Base-by-base conservation (phyloP, 53 echinoderm and acorn worm species). In the Zoroaster sp. region DNA sequence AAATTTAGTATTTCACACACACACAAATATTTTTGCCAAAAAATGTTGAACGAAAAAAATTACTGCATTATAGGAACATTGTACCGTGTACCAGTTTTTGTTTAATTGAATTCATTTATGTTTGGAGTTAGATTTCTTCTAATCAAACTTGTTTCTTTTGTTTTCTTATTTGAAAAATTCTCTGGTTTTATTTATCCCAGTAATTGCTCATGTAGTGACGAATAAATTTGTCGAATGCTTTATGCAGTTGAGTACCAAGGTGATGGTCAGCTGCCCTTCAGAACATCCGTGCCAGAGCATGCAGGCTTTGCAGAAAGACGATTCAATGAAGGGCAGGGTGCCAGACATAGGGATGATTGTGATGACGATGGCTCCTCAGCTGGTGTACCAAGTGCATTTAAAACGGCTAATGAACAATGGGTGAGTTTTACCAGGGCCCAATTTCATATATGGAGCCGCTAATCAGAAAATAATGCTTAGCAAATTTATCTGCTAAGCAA, bases 401-500 rank as follows among this genome's bases (percentile, higher is more conserved):
- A 92, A 47, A 94, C 94, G 9, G 94, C 94, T 25, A 75, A 21
- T 18, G 83, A 93, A 74, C 94, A 94, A 82, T 66, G 92, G 52
- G 94, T 94, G 63, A 87, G 92, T 66, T 38, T 12, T 23, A 89
- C 0, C 8, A 33, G 32, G 8, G 31, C 30, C 20, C 30, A 25
- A 73, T 0, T 47, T 11, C 32, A 78, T 21, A 78, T 23, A 18
- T 25, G 25, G 52, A 47, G 9, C 25, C 45, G 5, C n/a, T 74
- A 35, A 38, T 23, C 7, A 44, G 35, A 35, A 40, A 12, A 6
- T 32, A 74, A 35, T 6, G 8, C 9, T n/a, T n/a, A n/a, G n/a
- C n/a, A n/a, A n/a, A n/a, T n/a, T n/a, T n/a, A n/a, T n/a, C n/a
- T n/a, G n/a, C 33, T 15, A 79, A 25, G 30, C 8, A 23, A 79